Evolutionary conservation across 2,888 invertebrate genomes (phyloP), one percentile per base, ranked within the genome.

Genomic region (Melipona bicolor): DNA sequence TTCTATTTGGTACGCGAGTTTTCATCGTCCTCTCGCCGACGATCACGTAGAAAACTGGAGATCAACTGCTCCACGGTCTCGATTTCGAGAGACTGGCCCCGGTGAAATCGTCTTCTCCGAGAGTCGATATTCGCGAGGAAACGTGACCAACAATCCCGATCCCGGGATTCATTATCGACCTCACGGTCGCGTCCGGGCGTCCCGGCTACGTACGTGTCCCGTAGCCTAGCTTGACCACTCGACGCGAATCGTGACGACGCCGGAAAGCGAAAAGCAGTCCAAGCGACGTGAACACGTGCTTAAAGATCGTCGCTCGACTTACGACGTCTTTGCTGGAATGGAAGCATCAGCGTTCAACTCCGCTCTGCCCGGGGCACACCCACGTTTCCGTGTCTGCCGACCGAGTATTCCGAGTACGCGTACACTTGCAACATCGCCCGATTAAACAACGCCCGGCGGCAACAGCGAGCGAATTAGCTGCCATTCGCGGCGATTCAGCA

Each of bases 131-230:
- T 64, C 49, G 67, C 59, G 43, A 6, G 73, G 82, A 79, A 52
- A 88, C 88, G 90, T 88, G 88, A 90, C 76, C 90, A 81, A 90
- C 88, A 84, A 90, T 88, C 81, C 67, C 81, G 54, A 80, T 77
- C 79, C 32, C 64, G 36, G 56, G 81, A 83, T 86, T 90, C 84
- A 88, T 90, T 86, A 86, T 86, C 88, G 78, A 77, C 36, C 79
- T 65, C 43, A 77, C 59, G 70, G 59, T 27, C 70, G 50, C 70
- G 70, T 27, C 27, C 27, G 27, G 27, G 27, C 54, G 64, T 68
- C 61, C 59, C 64, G 19, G 59, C 43, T 52, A 54, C 65, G 19
- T 27, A 27, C 56, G 59, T 67, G 69, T 61, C 64, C 52, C 73
- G 36, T 13, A 49, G 43, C 9, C 43, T 43, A 9, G 64, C 52